Percentiles rank a stretch among this genome's conserved stretches.
Evolutionary conservation across 2,113 vertebrate genomes (phyloP).

Genomic region (Puma concolor): DNA sequence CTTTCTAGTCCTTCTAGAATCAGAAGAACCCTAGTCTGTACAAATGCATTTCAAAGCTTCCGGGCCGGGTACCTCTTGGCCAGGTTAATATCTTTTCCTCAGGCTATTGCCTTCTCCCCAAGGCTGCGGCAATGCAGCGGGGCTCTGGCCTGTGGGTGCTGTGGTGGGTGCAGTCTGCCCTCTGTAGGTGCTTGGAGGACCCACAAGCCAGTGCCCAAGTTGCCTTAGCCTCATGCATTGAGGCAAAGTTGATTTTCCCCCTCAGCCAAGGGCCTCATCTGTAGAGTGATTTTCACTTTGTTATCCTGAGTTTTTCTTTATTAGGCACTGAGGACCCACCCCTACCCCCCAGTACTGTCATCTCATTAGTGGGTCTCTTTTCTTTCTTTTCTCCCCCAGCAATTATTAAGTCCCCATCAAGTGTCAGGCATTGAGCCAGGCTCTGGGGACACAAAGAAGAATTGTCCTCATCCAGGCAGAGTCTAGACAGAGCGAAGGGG

Average conservation of each 20-base stretch:
- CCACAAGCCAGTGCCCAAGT: not conserved
- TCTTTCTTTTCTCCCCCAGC: not conserved
- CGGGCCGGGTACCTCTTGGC: not conserved
- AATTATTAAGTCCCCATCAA: conserved; percentile 1
- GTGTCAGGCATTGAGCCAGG: conserved; percentile 2
- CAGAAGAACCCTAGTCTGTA: not conserved
- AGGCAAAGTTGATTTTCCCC: not conserved
- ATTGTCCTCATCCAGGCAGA: not conserved
- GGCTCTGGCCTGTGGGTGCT: not conserved
- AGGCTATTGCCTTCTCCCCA: not conserved
- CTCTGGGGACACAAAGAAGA: not conserved
- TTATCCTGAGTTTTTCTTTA: not conserved
- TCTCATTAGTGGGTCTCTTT: not conserved
- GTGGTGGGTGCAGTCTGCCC: not conserved
- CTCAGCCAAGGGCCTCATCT: not conserved
- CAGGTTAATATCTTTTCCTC: too few relatives aligned
- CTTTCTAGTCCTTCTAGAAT: not conserved
- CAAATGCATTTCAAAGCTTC: not conserved
- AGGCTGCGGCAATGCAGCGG: not conserved
- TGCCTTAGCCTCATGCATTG: not conserved
- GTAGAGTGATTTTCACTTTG: not conserved
- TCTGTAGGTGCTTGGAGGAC: not conserved
- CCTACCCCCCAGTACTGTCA: not conserved
- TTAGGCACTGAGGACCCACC: not conserved
- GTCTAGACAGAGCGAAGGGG: not conserved